Percentiles rank a stretch among this genome's conserved stretches.
Conservation (phyloP, 1,140 invertebrate species). For the Teleogryllus occipitalis region DNA sequence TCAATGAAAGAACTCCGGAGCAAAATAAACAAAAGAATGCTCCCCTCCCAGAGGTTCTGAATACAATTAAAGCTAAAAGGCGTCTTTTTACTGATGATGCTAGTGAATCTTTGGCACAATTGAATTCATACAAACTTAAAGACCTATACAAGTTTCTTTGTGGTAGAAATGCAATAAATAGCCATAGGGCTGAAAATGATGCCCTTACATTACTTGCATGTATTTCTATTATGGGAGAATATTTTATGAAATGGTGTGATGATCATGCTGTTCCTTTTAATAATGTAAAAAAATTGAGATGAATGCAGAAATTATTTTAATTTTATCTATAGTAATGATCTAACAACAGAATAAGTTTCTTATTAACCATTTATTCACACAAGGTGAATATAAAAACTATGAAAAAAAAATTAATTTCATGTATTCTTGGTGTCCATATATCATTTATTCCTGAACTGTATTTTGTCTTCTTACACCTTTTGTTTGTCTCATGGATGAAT, state of each 20-base stretch:
- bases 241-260: neutral
- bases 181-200: neutral
- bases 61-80: neutral
- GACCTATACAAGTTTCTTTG: neutral
- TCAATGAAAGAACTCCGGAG: neutral
- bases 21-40: neutral
- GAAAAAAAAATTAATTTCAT: no score
- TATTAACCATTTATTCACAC: no score
- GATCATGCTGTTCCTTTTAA: neutral
- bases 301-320: neutral
- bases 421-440: no score
- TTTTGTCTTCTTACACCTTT: no score
- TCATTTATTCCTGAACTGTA: no score
- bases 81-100: neutral
- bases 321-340: neutral
- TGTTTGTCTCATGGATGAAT: no score
- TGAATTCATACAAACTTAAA: neutral
- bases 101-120: neutral
- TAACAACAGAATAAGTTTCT: no score
- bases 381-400: no score
- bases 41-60: neutral
- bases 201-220: neutral
- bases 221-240: neutral
- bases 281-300: neutral
- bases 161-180: neutral